Evolutionary conservation across 2,113 vertebrate genomes (phyloP).

Genomic region (Acrocephalus arundinaceus): DNA sequence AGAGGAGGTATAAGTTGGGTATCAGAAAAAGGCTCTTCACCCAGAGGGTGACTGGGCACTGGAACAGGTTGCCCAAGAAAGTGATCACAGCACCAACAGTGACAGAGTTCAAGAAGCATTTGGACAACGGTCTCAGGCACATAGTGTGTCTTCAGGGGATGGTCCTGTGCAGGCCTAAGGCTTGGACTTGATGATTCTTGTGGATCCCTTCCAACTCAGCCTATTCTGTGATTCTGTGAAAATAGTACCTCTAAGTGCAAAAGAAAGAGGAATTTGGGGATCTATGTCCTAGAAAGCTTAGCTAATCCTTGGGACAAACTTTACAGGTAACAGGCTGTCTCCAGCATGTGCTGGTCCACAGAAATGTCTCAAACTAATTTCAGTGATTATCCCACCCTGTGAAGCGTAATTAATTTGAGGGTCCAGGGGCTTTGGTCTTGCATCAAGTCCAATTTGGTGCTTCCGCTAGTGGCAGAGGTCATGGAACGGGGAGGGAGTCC

Average conservation of each 20-base stretch:
- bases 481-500: fast-evolving
- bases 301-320: background rate
- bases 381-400: background rate
- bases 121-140: background rate
- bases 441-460: background rate
- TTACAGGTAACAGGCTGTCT: background rate
- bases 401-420: background rate
- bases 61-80: background rate
- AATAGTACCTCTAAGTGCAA: background rate
- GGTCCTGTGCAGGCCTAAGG: background rate
- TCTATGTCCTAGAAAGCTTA: background rate
- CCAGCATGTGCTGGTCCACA: background rate
- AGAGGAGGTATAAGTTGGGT: background rate
- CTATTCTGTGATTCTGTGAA: background rate
- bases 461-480: fast-evolving
- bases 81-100: background rate
- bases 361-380: background rate
- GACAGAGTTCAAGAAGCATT: background rate
- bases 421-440: background rate
- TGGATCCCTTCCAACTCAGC: background rate
- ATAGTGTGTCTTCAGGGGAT: too few relatives aligned
- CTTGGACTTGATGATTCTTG: background rate
- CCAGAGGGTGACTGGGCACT: background rate
- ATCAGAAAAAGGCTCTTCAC: background rate
- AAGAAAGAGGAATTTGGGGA: background rate